Conservation (phyloP, 1,140 invertebrate species). For the Zaprionus kolodkinae region DNA sequence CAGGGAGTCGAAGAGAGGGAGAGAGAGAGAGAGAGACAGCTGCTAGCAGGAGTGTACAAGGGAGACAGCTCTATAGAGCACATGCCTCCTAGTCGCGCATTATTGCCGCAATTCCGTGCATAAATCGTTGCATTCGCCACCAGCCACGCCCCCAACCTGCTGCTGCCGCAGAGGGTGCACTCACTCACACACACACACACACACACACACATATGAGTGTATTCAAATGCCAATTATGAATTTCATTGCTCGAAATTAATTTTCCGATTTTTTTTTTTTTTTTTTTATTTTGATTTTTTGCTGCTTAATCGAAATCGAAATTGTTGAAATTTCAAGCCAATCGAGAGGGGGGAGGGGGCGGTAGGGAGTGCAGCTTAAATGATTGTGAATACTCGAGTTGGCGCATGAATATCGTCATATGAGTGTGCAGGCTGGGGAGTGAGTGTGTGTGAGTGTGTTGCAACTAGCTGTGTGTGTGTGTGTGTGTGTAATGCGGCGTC, state of each 20-base stretch:
- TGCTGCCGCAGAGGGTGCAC: not conserved
- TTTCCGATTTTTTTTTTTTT: not conserved
- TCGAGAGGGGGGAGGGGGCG: not conserved
- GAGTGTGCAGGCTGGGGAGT: slow-evolving; percentile 1
- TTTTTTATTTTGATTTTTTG: not conserved
- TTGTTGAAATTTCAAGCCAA: slow-evolving; percentile 26
- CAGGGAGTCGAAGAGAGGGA: too few relatives aligned
- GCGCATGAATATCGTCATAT: slow-evolving; percentile 21
- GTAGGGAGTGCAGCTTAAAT: slow-evolving; percentile 17
- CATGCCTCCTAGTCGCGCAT: not conserved
- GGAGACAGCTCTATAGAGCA: not conserved
- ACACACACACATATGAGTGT: not conserved
- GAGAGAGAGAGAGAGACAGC: not conserved
- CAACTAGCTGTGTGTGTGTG: slow-evolving; percentile 10
- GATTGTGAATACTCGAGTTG: slow-evolving; percentile 25
- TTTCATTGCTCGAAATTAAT: slow-evolving; percentile 8
- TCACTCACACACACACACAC: not conserved
- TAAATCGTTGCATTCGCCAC: not conserved
- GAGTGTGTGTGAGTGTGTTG: not conserved
- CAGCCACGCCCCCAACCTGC: not conserved
- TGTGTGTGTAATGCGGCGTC: slow-evolving; percentile 38
- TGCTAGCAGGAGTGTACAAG: not conserved
- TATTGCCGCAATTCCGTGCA: not conserved
- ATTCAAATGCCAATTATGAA: slow-evolving; percentile 12
- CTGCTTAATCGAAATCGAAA: slow-evolving; percentile 10